Evolutionary conservation across 2,797 vertebrate species (phyloP), one percentile per base, ranked within the genome.

Genomic region (Leuciscus waleckii): DNA sequence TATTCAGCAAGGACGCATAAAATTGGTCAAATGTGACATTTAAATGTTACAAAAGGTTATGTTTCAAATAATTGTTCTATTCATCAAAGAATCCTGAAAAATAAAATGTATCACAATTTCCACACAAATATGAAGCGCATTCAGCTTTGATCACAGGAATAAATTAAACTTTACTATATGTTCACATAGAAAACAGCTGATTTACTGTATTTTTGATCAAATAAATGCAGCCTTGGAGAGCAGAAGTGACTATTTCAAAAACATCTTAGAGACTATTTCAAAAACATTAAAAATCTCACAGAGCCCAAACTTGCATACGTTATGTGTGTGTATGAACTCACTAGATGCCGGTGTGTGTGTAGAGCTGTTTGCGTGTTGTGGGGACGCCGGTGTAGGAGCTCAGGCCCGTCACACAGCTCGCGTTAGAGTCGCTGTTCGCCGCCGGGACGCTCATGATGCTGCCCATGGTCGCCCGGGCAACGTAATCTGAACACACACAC

Each of bases 301-400:
- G 3, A 61, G 11, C n/a, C n/a, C 11, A 26, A 26, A 61, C 11
- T 2, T 5, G 23, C 56, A n/a, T 26, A 26, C 1, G n/a, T 6
- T 14, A 8, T 65, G 61, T 65, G 3, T 32, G 14, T 65, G 43
- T 74, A 73, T 79, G 37, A 39, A 91, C 93, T 90, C 90, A 94
- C 92, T 93, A 94, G 89, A 92, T 93, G 49, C 96, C 96, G 0
- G 94, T 96, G 89, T 95, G 93, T 76, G 95, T 96, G 93, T 97
- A 97, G 26, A 91, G 87, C 0, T 92, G 92, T 82, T 91, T 96
- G 51, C 91, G 90, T 87, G 90, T 86, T 8, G 87, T 37, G 1
- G 86, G 87, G 73, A 91, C 92, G 83, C 91, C 89, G 0, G 91
- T 92, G 81, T 93, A 95, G 87, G 95, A 94, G 89, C 95, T 96